These are phyloP conservation scores for Opisthograptis luteolata DNA, from an alignment of 2,888 invertebrate genomes.

Conservation along the genomic window DNA sequence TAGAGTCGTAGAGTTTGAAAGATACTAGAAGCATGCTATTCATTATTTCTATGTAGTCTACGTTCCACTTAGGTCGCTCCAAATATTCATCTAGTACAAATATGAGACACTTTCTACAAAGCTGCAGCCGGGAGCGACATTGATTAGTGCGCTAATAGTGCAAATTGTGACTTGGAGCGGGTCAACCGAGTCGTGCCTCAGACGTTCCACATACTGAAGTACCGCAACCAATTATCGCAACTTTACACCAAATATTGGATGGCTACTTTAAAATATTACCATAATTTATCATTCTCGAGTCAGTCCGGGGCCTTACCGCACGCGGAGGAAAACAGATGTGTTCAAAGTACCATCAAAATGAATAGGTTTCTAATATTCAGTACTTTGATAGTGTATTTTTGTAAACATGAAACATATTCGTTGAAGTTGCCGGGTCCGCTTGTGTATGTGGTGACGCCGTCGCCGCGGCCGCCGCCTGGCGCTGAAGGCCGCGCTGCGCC, in stretches of 20 bases:
- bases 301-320: constrained; percentile 57
- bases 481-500: constrained; percentile 65
- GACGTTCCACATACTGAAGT: constrained; percentile 70
- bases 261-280: constrained; percentile 53
- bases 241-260: constrained; percentile 54
- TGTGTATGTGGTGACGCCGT: constrained; percentile 77
- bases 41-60: constrained; percentile 26
- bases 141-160: constrained; percentile 72
- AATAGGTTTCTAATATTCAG: constrained; percentile 47
- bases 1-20: background rate
- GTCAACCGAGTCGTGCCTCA: constrained; percentile 68
- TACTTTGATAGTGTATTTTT: constrained; percentile 53
- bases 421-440: constrained; percentile 64
- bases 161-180: constrained; percentile 68
- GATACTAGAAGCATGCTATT: background rate
- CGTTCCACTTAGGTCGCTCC: constrained; percentile 44
- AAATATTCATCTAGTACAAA: constrained; percentile 70
- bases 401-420: constrained; percentile 46
- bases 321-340: constrained; percentile 53
- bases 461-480: constrained; percentile 51
- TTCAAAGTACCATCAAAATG: constrained; percentile 54
- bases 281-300: constrained; percentile 62
- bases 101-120: constrained; percentile 77
- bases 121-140: constrained; percentile 55
- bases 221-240: constrained; percentile 81